phyloP scores from a whole-genome alignment of 2,113 vertebrate genomes.

The Stictonetta naevosa region DNA sequence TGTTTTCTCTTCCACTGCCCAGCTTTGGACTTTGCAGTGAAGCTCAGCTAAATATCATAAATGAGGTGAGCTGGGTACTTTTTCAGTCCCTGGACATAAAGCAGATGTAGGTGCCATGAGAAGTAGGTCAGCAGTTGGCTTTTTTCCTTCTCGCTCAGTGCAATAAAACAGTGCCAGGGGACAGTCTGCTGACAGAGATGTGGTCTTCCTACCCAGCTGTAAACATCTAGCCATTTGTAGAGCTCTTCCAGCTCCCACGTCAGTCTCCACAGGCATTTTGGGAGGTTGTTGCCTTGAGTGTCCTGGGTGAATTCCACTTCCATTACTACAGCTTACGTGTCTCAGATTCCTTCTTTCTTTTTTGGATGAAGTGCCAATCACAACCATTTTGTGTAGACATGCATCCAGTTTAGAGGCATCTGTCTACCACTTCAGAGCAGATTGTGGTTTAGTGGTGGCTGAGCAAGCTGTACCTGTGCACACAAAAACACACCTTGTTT shows the following conservation, averaged over 20 bases:
- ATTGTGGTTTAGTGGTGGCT: not conserved
- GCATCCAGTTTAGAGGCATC: not conserved
- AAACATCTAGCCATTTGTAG: not conserved
- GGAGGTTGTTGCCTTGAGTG: not conserved
- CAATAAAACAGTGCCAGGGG: not conserved
- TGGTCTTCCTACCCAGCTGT: not conserved
- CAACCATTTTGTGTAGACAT: not conserved
- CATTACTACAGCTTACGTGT: not conserved
- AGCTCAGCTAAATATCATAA: not conserved
- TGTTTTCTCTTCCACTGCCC: not conserved
- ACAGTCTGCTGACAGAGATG: not conserved
- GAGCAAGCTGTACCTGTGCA: not conserved
- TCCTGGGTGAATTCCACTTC: constrained; percentile 20
- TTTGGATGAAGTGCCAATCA: not conserved
- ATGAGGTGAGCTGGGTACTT: not conserved
- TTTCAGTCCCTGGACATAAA: not conserved
- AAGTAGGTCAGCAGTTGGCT: not conserved
- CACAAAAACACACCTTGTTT: not conserved
- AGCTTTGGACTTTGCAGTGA: not conserved
- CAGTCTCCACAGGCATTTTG: not conserved
- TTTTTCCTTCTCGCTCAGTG: not conserved
- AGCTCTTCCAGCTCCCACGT: not conserved
- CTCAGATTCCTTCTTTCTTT: constrained; percentile 3
- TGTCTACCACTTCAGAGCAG: constrained; percentile 22
- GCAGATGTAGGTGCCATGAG: not conserved